phyloP scores from a whole-genome alignment of 2,888 invertebrate species.

The Gandaritis pyraliata region DNA sequence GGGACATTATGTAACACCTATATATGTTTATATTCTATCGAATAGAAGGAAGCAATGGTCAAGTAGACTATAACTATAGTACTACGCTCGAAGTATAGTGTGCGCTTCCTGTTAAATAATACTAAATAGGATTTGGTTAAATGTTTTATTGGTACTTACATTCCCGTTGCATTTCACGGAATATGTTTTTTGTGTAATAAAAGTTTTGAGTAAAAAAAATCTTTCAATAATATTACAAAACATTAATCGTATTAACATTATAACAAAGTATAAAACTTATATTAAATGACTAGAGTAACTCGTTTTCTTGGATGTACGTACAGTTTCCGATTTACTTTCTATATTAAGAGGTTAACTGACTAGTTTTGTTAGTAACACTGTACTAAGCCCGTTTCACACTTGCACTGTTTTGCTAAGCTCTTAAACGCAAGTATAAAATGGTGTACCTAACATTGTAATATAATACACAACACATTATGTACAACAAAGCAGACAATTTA shows the following conservation, averaged over 20 bases:
- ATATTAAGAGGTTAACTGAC: conserved; percentile 65
- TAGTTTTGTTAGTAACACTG: conserved; percentile 57
- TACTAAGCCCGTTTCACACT: conserved; percentile 10
- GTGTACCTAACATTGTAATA: conserved; percentile 2
- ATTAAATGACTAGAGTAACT: conserved; percentile 79
- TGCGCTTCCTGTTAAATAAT: conserved; percentile 56
- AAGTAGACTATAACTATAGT: conserved; percentile 2
- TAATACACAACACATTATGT: conserved; percentile 42
- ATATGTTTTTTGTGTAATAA: conserved; percentile 62
- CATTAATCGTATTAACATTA: conserved; percentile 51
- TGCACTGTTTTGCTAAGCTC: background rate
- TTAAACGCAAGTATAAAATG: conserved; percentile 1
- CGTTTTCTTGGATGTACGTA: conserved; percentile 44
- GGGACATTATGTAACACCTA: no score
- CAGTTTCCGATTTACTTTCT: conserved; percentile 33
- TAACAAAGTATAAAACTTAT: conserved; percentile 63
- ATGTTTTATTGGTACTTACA: conserved; percentile 76
- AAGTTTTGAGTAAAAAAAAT: conserved; percentile 61
- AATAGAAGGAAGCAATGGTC: conserved; percentile 9
- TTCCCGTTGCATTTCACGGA: conserved; percentile 67
- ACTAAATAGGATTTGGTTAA: conserved; percentile 64
- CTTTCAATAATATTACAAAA: conserved; percentile 42
- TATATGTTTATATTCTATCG: conserved; percentile 25
- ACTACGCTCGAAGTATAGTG: conserved; percentile 12
- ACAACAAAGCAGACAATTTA: conserved; percentile 35